Evolutionary conservation across 2,797 vertebrate species (phyloP), one percentile per base, ranked within the genome.

Genomic region (Halcyon smyrnensis): DNA sequence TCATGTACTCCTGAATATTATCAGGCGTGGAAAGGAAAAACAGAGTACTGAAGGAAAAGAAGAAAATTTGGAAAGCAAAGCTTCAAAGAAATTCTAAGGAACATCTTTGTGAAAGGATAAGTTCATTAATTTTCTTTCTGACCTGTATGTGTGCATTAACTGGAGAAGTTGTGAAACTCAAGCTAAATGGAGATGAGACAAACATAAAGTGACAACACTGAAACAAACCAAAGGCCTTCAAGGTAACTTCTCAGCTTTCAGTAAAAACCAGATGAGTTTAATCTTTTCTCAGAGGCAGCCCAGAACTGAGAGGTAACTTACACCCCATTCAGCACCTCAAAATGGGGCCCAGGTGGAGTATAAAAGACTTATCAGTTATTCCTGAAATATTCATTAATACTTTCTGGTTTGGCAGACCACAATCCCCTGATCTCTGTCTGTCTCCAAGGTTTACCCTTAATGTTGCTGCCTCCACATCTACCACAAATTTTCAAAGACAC

Each of bases 391-490:
- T 81, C 25, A 5, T 64, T 57, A 39, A 45, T 8, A 12, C 5
- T 45, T 90, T 65, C 32, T 64, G 36, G 12, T 73, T 62, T 70
- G 73, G 20, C 63, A 76, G 69, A 19, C 16, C 0, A 0, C 12
- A 48, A 21, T 20, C 63, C 32, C 28, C 20, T 60, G 30, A 9
- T 85, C 30, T 41, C 59, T 12, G 6, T 3, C 39, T 93, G 68
- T 45, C 24, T 64, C 39, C 12, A 23, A 25, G 46, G 17, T 57
- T 23, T 11, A 24, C 24, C 0, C 0, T 32, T 64, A 17, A 48
- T 30, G 39, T 37, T 63, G 32, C 39, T 63, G 15, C 36, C 75
- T 89, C 46, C 17, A 11, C 3, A 10, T 85, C 41, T 74, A 32
- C 34, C 0, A 0, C 43, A 43, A 60, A 57, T 68, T 64, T 71